Conservation (phyloP, 2,888 invertebrate species). For the Acleris holmiana region DNA sequence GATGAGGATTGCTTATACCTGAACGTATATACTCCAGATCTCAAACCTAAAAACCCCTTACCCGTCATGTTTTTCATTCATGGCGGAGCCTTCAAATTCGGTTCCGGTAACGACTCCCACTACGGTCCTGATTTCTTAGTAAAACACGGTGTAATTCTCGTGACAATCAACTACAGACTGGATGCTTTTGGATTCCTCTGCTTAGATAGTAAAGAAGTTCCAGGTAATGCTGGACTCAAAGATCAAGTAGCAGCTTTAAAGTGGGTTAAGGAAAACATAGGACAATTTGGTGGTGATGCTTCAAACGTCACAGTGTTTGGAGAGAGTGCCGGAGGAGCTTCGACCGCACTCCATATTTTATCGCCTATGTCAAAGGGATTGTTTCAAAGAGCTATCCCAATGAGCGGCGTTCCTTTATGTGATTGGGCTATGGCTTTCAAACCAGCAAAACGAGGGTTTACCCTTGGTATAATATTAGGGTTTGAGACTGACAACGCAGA, state of each 20-base stretch:
- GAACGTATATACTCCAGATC: conserved; percentile 57
- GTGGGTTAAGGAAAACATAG: conserved; percentile 57
- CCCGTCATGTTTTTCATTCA: conserved; percentile 66
- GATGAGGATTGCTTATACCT: conserved; percentile 61
- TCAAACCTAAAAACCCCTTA: conserved; percentile 43
- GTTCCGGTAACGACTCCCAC: conserved; percentile 66
- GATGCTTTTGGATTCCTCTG: conserved; percentile 83
- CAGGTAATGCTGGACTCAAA: conserved; percentile 85
- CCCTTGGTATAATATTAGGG: conserved; percentile 48
- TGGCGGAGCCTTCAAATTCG: conserved; percentile 57
- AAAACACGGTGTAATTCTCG: conserved; percentile 77
- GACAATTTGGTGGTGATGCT: conserved; percentile 56
- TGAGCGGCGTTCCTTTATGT: conserved; percentile 56
- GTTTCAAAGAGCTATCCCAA: conserved; percentile 58
- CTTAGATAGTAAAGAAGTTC: conserved; percentile 76
- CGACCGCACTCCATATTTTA: conserved; percentile 50
- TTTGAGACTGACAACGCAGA: conserved; percentile 44
- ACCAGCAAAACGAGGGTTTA: conserved; percentile 46
- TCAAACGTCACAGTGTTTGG: conserved; percentile 58
- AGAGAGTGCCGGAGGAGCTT: conserved; percentile 59
- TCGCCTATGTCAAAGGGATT: conserved; percentile 63
- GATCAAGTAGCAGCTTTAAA: conserved; percentile 58
- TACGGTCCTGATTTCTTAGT: conserved; percentile 84
- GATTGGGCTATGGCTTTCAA: conserved; percentile 48
- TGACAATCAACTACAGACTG: conserved; percentile 83